Base-by-base conservation (phyloP, 23 tunicate genomes). In the Phallusia fumigata region DNA sequence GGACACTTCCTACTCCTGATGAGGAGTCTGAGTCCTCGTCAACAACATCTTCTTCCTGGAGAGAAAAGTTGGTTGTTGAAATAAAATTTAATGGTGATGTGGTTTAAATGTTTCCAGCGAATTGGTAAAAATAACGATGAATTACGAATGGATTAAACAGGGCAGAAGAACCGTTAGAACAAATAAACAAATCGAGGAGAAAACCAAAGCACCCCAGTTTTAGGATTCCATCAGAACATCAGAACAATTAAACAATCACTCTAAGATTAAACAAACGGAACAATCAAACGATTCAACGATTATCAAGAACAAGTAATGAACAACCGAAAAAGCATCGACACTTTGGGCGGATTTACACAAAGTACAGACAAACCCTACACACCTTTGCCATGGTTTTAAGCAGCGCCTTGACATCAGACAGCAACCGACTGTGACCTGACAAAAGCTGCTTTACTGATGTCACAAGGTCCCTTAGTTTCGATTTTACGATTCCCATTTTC, bases 361-460 rank as follows among this genome's bases (percentile, higher is more conserved):
- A n/a, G n/a, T 10, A 3, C 47, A 40, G 47, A 3, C 47, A 10
- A 40, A 40, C 69, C 10, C 1, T 33, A 3, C 87, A 19, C 24
- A 90, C 99, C 93, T 97, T 97, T 53, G 97, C 95, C 85, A 93
- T 87, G 16, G 90, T 89, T 78, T 97, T 93, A 33, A 97, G 84
- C 24, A 92, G 73, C 0, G 88, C 49, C 73, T 97, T 97, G 53
- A 93, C 93, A 45, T 97, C 99, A 30, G 95, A 85, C 33, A 94
- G 82, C 83, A 94, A 51, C 45, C 94, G 79, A 30, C 85, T 81
- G 52, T 94, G 93, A 52, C 87, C 80, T 30, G 90, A 86, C 22
- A 89, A 78, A 32, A 94, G 74, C 65, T 89, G 90, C 52, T 94
- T 89, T 74, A 89, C 86, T n/a, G 93, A 85, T 2, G 82, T 80